Conservation (phyloP, 1,140 invertebrate species). For the Pogonus chalceus region DNA sequence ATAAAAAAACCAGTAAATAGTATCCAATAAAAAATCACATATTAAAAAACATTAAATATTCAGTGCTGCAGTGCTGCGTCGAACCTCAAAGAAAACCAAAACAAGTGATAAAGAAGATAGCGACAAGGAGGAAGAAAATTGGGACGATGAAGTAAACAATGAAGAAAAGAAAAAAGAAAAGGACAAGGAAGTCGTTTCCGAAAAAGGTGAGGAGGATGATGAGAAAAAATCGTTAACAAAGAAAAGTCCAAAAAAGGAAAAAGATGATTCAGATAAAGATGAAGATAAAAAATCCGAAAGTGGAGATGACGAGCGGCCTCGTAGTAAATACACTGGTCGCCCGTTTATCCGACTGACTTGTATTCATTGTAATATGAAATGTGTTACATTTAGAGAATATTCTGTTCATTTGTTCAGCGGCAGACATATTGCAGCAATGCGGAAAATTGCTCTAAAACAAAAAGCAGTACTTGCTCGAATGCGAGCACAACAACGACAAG, state of each 20-base stretch:
- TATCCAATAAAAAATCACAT: too few species aligned
- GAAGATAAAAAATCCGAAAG: slow-evolving; percentile 18
- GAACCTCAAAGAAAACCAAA: slow-evolving; percentile 15
- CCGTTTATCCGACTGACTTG: slow-evolving; percentile 60
- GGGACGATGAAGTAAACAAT: slow-evolving; percentile 25
- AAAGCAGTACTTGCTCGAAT: slow-evolving; percentile 59
- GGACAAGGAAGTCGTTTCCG: slow-evolving; percentile 37
- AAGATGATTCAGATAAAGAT: slow-evolving; percentile 15
- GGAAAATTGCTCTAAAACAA: slow-evolving; percentile 55
- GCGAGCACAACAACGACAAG: slow-evolving; percentile 60
- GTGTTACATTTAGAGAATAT: slow-evolving; percentile 62
- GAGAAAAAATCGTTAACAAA: slow-evolving; percentile 21
- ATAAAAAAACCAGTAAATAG: too few species aligned
- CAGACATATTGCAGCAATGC: slow-evolving; percentile 59
- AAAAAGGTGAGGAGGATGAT: slow-evolving; percentile 34
- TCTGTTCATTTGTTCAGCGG: slow-evolving; percentile 56
- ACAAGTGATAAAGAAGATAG: slow-evolving; percentile 16
- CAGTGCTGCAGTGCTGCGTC: slow-evolving; percentile 15
- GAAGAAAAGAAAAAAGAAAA: slow-evolving; percentile 35
- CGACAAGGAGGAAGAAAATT: slow-evolving; percentile 34
- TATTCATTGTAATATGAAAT: slow-evolving; percentile 61
- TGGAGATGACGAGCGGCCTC: slow-evolving; percentile 29
- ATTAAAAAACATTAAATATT: slow-evolving; percentile 14
- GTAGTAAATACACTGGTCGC: slow-evolving; percentile 34
- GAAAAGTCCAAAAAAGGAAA: slow-evolving; percentile 15